Evolutionary conservation across 2,797 vertebrate species (phyloP).

Genomic region (Mormyrus proboscirostris): DNA sequence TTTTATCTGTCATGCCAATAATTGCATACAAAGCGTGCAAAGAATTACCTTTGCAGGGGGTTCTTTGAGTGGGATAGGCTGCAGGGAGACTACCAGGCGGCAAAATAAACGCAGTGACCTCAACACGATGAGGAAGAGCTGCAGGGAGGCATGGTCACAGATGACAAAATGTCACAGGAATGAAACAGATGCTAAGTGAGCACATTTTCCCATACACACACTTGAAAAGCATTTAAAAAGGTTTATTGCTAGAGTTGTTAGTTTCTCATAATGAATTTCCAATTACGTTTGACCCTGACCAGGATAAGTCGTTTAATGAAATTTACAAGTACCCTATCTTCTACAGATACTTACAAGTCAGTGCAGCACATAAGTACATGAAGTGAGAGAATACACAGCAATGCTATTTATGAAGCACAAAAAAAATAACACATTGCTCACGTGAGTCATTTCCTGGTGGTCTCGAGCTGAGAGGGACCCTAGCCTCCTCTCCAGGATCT

Average conservation of each 20-base stretch:
- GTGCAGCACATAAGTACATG: neutral
- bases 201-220: neutral
- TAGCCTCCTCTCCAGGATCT: constrained; percentile 71
- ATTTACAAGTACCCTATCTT: no score
- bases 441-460: constrained; percentile 85
- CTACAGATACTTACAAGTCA: neutral
- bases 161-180: neutral
- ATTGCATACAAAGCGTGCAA: neutral
- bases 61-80: constrained; percentile 79
- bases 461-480: constrained; percentile 68
- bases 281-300: neutral
- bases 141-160: constrained; percentile 27
- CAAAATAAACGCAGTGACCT: constrained; percentile 79
- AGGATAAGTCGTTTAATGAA: neutral
- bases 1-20: neutral
- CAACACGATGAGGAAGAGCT: constrained; percentile 86
- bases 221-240: neutral
- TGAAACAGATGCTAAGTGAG: neutral
- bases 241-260: neutral
- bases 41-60: constrained; percentile 66
- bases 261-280: neutral
- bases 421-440: constrained; percentile 48
- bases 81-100: constrained; percentile 84
- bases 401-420: neutral
- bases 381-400: neutral